Percentiles rank a stretch among this genome's conserved stretches.
These are phyloP conservation scores for Drosophila nasuta DNA, from an alignment of 1,140 invertebrate species.

Conservation along the genomic window DNA sequence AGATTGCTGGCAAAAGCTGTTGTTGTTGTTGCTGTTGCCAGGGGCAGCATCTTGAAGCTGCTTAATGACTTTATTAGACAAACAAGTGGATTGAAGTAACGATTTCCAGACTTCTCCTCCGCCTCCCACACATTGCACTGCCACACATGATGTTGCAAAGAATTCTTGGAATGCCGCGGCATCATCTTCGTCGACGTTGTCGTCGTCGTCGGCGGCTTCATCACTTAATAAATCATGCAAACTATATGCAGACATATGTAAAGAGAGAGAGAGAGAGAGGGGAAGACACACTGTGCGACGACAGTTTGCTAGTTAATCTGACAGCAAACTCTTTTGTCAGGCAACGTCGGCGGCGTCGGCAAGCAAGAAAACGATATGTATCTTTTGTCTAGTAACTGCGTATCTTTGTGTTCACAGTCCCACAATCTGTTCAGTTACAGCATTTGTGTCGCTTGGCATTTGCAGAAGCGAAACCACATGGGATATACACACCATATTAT, in stretches of 20 bases:
- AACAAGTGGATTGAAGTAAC: constrained; percentile 42
- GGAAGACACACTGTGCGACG: constrained; percentile 32
- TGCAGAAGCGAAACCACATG: constrained; percentile 2
- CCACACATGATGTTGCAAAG: constrained; percentile 56
- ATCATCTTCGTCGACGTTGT: constrained; percentile 35
- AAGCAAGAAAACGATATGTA: constrained; percentile 56
- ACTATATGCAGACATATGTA: constrained; percentile 3
- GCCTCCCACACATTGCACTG: not conserved
- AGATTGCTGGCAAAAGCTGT: constrained; percentile 2
- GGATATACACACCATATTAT: not conserved
- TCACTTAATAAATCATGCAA: constrained; percentile 77
- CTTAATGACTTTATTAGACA: constrained; percentile 72
- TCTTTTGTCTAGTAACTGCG: constrained; percentile 33
- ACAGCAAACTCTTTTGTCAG: constrained; percentile 73
- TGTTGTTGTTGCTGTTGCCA: constrained; percentile 10
- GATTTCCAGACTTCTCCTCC: not conserved
- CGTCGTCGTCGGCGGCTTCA: constrained; percentile 42
- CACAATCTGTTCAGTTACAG: constrained; percentile 37
- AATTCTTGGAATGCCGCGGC: constrained; percentile 72
- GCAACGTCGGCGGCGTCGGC: constrained; percentile 6
- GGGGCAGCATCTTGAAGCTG: constrained; percentile 32
- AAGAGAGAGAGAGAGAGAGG: not conserved
- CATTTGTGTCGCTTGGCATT: constrained; percentile 48
- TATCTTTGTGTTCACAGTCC: constrained; percentile 39
- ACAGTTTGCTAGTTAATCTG: constrained; percentile 75